These are phyloP conservation scores for Deroplatys truncata DNA, from an alignment of 2,888 invertebrate species.

Conservation along the genomic window DNA sequence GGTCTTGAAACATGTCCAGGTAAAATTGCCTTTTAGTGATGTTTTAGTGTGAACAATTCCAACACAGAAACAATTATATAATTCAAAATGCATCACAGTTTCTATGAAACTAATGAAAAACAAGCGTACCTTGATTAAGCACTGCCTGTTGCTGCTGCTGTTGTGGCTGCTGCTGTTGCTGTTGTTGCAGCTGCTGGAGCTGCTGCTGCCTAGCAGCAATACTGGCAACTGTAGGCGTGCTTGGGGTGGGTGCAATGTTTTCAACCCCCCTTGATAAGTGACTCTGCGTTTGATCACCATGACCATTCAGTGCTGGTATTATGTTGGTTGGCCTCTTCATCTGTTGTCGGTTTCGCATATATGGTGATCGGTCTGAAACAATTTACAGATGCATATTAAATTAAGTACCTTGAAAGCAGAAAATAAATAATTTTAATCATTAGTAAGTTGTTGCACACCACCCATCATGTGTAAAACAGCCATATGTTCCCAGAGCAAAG, in stretches of 20 bases:
- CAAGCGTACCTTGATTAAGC: conserved; percentile 33
- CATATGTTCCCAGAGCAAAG: too few species aligned
- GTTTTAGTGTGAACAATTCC: too few species aligned
- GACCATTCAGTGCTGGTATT: conserved; percentile 50
- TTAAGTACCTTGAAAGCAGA: too few species aligned
- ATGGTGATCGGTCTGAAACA: background rate
- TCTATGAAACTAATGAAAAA: too few species aligned
- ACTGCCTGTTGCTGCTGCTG: conserved; percentile 37
- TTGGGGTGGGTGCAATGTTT: conserved; percentile 54
- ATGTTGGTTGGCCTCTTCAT: conserved; percentile 55
- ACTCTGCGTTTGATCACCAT: conserved; percentile 44
- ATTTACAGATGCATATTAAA: background rate
- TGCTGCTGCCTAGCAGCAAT: conserved; percentile 37
- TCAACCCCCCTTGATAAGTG: conserved; percentile 50
- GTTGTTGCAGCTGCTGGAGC: conserved; percentile 29
- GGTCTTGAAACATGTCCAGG: too few species aligned
- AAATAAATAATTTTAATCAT: too few species aligned
- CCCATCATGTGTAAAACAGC: too few species aligned
- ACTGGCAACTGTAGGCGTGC: conserved; percentile 34
- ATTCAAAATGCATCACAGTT: too few species aligned
- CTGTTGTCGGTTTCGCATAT: conserved; percentile 32
- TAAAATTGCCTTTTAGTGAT: too few species aligned
- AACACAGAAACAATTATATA: too few species aligned
- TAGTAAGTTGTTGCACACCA: too few species aligned
- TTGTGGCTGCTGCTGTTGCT: conserved; percentile 9